Base-by-base conservation (phyloP, 2,113 vertebrate genomes). In the Peromyscus maniculatus region DNA sequence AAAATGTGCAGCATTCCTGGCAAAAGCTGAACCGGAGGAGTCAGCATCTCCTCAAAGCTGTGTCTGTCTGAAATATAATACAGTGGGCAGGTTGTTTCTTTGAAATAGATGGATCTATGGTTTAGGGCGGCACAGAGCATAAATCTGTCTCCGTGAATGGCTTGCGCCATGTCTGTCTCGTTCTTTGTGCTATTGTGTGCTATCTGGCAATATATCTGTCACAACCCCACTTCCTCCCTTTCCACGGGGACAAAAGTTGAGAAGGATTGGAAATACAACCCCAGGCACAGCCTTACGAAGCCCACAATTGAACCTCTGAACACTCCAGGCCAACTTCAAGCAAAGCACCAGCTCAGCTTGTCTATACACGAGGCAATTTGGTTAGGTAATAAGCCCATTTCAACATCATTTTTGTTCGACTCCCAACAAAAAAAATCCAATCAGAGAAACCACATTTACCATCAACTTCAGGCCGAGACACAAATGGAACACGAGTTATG, bases 161-260 rank as follows among this genome's bases (percentile, higher is more conserved):
- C 0, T 91, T 96, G 78, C 0, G 0, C 12, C 66, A 79, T 94
- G 91, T 88, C 96, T 96, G 84, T 87, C 75, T 1, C 19, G 10
- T 96, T 97, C 87, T 96, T 97, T 96, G 96, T 49, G 94, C 91
- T 67, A 93, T 80, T 17, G 2, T 97, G 87, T 89, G 91, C 95
- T 96, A 96, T 96, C 97, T 97, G 87, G 97, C 96, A 95, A 95
- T 97, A 96, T 97, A 97, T 96, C 93, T 96, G 95, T 98, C 97
- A 91, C 93, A 97, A 91, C 17, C 89, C 96, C 67, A 97, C 96
- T 94, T 97, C 96, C 98, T 96, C 96, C 91, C 83, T 97, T 98
- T 98, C 94, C 77, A 31, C 39, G 24, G 91, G 97, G 97, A 98
- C 96, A 97, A 96, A 96, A 97, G 96, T 96, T 94, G 82, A 97